phyloP scores from a whole-genome alignment of 2,113 vertebrate genomes.

The Sebastes schlegelii region DNA sequence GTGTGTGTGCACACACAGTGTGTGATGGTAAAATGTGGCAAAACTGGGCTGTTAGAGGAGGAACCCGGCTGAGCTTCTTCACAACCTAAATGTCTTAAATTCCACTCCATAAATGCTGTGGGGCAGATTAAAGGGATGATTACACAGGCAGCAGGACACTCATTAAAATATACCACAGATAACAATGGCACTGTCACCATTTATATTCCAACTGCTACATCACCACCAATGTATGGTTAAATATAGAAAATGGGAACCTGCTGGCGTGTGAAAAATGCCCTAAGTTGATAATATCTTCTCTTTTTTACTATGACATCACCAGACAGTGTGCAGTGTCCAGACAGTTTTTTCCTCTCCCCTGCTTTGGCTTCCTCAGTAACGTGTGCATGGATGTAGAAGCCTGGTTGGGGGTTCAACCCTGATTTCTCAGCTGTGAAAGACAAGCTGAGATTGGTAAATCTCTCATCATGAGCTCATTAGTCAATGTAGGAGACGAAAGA shows the following conservation, averaged over 20 bases:
- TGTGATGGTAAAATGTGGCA: conserved; percentile 15
- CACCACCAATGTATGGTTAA: conserved; percentile 21
- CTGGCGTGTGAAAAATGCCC: conserved; percentile 18
- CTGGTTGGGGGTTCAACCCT: conserved; percentile 9
- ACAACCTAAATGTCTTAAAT: conserved; percentile 63
- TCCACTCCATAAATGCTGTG: conserved; percentile 49
- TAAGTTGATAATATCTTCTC: not conserved
- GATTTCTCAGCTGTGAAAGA: conserved; percentile 40
- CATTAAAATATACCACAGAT: conserved; percentile 63
- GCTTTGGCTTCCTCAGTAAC: not conserved
- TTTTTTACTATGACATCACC: not conserved
- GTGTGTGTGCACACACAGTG: not conserved
- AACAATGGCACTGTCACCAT: conserved; percentile 50
- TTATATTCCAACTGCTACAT: conserved; percentile 17
- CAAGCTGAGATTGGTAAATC: conserved; percentile 50
- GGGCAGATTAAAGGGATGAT: conserved; percentile 64
- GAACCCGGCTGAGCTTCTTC: conserved; percentile 48
- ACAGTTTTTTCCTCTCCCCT: not conserved
- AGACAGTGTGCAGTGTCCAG: not conserved
- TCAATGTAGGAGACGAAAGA: conserved; percentile 34
- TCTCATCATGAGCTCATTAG: conserved; percentile 63
- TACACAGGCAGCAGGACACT: conserved; percentile 55
- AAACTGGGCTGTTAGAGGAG: conserved; percentile 20
- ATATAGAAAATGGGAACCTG: conserved; percentile 27
- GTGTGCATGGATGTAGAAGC: conserved; percentile 2